Percentiles rank a stretch among this genome's conserved stretches.
These are phyloP conservation scores for Pachycephus smyrnensis DNA, from an alignment of 2,888 invertebrate genomes.

Conservation along the genomic window DNA sequence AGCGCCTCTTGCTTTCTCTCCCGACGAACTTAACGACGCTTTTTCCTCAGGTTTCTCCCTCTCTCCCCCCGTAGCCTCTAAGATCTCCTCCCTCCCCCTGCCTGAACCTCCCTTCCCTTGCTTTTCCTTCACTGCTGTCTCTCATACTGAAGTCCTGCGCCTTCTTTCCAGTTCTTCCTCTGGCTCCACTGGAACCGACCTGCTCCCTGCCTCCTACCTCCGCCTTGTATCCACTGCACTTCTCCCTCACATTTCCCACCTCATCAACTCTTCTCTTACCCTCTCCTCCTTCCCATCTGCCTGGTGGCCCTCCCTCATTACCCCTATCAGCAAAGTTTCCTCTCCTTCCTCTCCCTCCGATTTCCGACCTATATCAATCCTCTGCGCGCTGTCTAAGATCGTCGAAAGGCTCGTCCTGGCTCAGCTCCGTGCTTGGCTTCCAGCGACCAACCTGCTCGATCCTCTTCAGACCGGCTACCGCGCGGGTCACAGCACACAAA, in stretches of 20 bases:
- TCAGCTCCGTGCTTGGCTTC: too few relatives aligned
- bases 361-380: not conserved
- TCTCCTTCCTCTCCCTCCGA: not conserved
- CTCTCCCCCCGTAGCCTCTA: too few relatives aligned
- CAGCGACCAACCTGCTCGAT: not conserved
- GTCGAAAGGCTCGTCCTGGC: too few relatives aligned
- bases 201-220: not conserved
- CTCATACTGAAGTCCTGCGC: not conserved
- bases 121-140: too few relatives aligned
- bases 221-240: too few relatives aligned
- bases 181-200: not conserved
- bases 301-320: not conserved
- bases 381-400: not conserved
- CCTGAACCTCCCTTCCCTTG: too few relatives aligned
- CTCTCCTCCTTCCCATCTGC: not conserved
- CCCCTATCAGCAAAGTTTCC: not conserved
- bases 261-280: not conserved
- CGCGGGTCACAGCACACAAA: constrained; percentile 11
- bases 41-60: too few relatives aligned
- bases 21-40: too few relatives aligned
- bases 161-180: not conserved
- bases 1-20: too few relatives aligned
- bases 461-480: constrained; percentile 11
- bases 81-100: too few relatives aligned
- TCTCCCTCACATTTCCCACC: not conserved